phyloP scores from a whole-genome alignment of 1,140 invertebrate species.

The Bradynema listronoti region DNA sequence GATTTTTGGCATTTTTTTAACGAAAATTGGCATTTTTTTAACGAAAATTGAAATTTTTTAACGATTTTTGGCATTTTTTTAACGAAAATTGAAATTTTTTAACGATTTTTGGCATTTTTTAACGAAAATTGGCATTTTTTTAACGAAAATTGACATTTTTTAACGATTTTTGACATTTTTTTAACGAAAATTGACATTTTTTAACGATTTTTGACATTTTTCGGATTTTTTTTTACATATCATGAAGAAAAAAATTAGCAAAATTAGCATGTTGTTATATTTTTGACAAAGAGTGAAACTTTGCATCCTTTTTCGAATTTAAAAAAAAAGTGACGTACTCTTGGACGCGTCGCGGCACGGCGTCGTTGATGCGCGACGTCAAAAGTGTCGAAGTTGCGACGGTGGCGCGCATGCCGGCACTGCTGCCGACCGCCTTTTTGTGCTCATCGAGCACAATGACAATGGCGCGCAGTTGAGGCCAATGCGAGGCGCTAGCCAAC shows the following conservation, averaged over 20 bases:
- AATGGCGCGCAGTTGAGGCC: slow-evolving; percentile 81
- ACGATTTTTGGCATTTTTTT: too few relatives aligned
- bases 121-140: too few relatives aligned
- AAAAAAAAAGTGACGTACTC: slow-evolving; percentile 61
- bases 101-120: too few relatives aligned
- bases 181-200: too few relatives aligned
- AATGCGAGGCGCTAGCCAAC: slow-evolving; percentile 70
- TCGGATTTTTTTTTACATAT: slow-evolving; percentile 4
- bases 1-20: too few relatives aligned
- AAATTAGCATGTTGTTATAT: background rate
- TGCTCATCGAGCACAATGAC: slow-evolving; percentile 80
- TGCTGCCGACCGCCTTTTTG: slow-evolving; percentile 79
- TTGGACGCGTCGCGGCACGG: slow-evolving; percentile 68
- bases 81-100: too few relatives aligned
- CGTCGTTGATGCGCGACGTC: slow-evolving; percentile 67
- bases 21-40: too few relatives aligned
- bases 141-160: too few relatives aligned
- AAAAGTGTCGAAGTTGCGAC: slow-evolving; percentile 77
- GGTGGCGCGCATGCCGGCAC: slow-evolving; percentile 78
- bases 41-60: too few relatives aligned
- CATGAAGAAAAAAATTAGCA: slow-evolving; percentile 15
- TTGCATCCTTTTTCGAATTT: background rate
- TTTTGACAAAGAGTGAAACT: background rate
- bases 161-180: too few relatives aligned
- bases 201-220: too few relatives aligned